phyloP scores from a whole-genome alignment of 2,113 vertebrate genomes.

The Romanogobio albipinnatus region DNA sequence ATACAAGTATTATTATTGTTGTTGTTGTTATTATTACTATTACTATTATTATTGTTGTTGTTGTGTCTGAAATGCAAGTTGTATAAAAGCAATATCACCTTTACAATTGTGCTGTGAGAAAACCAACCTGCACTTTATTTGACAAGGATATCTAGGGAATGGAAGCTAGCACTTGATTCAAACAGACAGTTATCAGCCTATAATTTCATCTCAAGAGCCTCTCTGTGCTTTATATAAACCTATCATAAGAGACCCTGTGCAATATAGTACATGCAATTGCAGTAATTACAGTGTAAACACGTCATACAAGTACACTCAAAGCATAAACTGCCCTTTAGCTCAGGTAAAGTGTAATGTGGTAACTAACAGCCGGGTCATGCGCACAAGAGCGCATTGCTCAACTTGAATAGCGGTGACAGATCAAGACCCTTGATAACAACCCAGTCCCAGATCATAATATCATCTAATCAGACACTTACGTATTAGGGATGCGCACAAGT shows the following conservation, averaged over 20 bases:
- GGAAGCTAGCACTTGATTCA: not conserved
- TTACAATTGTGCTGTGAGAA: not conserved
- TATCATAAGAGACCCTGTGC: not conserved
- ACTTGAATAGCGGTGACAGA: not conserved
- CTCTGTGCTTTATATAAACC: not conserved
- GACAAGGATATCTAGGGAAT: conserved; percentile 21
- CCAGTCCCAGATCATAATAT: not conserved
- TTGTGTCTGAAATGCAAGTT: not conserved
- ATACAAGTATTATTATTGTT: not conserved
- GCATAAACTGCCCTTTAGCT: conserved; percentile 16
- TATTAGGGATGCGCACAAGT: not conserved
- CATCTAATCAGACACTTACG: not conserved
- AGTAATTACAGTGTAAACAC: conserved; percentile 10
- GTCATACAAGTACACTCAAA: not conserved
- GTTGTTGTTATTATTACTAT: not conserved
- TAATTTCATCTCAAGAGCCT: not conserved
- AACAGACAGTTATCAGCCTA: not conserved
- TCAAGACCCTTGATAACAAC: not conserved
- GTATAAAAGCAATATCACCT: not conserved
- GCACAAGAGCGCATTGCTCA: conserved; percentile 2
- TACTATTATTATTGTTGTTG: not conserved
- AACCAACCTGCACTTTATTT: conserved; percentile 6
- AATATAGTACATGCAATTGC: conserved; percentile 4
- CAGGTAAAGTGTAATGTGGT: not conserved
- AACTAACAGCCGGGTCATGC: not conserved